Evolutionary conservation across 2,888 invertebrate species (phyloP).

Genomic region (Steinernema carpocapsae): DNA sequence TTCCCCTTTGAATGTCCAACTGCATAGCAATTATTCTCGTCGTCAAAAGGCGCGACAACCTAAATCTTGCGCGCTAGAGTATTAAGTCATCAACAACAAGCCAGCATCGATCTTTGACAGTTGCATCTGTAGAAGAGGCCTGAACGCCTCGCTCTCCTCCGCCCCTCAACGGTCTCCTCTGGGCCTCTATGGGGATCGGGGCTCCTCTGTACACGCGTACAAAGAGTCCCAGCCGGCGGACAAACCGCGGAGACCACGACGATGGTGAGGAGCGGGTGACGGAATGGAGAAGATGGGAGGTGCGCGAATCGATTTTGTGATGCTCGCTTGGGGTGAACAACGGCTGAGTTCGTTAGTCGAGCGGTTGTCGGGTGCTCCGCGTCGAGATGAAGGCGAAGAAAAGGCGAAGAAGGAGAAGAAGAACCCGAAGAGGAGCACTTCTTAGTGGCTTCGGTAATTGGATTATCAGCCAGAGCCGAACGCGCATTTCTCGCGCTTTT

Average conservation of each 20-base stretch:
- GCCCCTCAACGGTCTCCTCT: background rate
- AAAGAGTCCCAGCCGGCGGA: background rate
- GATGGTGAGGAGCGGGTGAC: background rate
- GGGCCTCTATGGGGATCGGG: no score
- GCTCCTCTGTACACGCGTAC: slow-evolving; percentile 24
- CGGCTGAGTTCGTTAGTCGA: slow-evolving; percentile 3
- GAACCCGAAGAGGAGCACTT: background rate
- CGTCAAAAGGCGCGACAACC: background rate
- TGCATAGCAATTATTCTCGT: no score
- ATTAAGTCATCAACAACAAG: background rate
- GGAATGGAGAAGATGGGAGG: slow-evolving; percentile 23
- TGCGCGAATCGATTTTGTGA: slow-evolving; percentile 18
- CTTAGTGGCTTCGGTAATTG: background rate
- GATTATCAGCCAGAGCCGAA: background rate
- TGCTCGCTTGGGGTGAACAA: background rate
- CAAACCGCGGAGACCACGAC: background rate
- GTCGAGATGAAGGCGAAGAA: background rate
- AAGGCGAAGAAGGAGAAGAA: background rate
- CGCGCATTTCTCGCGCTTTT: background rate
- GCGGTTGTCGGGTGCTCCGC: background rate
- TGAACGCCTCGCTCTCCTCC: background rate
- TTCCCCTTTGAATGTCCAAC: no score
- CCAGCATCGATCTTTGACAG: background rate
- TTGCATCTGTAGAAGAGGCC: background rate
- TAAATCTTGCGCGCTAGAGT: background rate